Conservation (phyloP, 2,888 invertebrate species). For the Drosophila anomelani region DNA sequence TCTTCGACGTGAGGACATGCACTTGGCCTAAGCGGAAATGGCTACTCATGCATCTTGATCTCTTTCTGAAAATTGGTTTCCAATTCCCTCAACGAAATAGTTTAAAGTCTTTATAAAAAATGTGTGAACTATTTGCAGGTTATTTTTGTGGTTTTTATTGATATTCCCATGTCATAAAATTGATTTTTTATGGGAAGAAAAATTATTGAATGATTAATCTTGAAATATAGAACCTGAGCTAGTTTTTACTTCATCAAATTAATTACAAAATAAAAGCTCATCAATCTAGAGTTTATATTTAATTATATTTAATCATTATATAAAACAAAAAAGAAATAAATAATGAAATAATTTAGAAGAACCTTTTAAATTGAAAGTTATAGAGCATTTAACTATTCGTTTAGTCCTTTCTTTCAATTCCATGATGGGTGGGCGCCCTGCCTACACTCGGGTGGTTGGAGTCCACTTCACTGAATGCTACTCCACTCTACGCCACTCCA, state of each 20-base stretch:
- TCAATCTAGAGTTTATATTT: not conserved
- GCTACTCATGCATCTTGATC: slow-evolving; percentile 31
- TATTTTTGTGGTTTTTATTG: not conserved
- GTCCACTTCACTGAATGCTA: slow-evolving; percentile 8
- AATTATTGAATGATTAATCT: not conserved
- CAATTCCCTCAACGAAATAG: slow-evolving; percentile 7
- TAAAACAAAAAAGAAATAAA: no score
- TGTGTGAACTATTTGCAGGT: not conserved
- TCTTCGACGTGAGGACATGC: slow-evolving; percentile 66
- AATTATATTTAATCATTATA: not conserved
- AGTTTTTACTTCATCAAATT: not conserved
- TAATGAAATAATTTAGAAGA: no score
- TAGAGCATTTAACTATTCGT: slow-evolving; percentile 6
- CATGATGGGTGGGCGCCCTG: slow-evolving; percentile 41
- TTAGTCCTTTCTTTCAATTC: not conserved
- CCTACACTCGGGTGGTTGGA: slow-evolving; percentile 2
- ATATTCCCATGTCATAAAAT: no score
- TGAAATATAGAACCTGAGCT: not conserved
- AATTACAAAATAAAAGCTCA: not conserved
- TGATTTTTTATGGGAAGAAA: not conserved
- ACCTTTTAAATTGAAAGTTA: no score
- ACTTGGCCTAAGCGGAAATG: slow-evolving; percentile 47
- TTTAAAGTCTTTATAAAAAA: not conserved
- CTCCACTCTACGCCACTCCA: slow-evolving; percentile 6
- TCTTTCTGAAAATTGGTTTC: slow-evolving; percentile 15